Percentiles rank a stretch among this genome's conserved stretches.
phyloP scores from a whole-genome alignment of 1,140 invertebrate species.

The Archivesica marissinica region DNA sequence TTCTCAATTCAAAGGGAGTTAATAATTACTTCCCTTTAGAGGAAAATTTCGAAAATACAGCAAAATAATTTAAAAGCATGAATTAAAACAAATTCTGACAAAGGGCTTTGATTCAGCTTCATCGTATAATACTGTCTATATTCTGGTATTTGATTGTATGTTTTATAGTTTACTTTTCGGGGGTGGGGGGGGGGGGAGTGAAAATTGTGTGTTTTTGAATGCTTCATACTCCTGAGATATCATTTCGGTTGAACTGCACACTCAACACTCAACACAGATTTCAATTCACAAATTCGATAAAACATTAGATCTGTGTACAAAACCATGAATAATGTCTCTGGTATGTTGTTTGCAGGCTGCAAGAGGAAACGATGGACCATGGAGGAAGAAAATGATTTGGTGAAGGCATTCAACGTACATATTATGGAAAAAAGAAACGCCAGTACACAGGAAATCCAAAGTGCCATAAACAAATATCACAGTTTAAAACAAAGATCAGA shows the following conservation, averaged over 20 bases:
- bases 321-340: not conserved
- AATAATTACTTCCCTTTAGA: too few relatives aligned
- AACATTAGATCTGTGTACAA: not conserved
- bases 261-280: not conserved
- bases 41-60: too few relatives aligned
- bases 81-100: too few relatives aligned
- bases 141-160: not conserved
- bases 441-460: not conserved
- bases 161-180: not conserved
- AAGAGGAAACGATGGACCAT: constrained; percentile 13
- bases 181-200: too few relatives aligned
- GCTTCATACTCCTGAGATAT: not conserved
- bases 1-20: too few relatives aligned
- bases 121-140: not conserved
- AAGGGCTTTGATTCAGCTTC: not conserved
- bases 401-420: constrained; percentile 14
- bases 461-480: constrained; percentile 13
- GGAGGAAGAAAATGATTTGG: constrained; percentile 1
- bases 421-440: constrained; percentile 15
- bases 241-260: not conserved
- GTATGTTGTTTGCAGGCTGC: constrained; percentile 3
- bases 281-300: not conserved
- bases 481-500: constrained; percentile 23
- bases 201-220: not conserved
- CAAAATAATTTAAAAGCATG: too few relatives aligned